These are phyloP conservation scores for Ctenopoma multispine DNA, from an alignment of 2,797 vertebrate species.

Conservation along the genomic window DNA sequence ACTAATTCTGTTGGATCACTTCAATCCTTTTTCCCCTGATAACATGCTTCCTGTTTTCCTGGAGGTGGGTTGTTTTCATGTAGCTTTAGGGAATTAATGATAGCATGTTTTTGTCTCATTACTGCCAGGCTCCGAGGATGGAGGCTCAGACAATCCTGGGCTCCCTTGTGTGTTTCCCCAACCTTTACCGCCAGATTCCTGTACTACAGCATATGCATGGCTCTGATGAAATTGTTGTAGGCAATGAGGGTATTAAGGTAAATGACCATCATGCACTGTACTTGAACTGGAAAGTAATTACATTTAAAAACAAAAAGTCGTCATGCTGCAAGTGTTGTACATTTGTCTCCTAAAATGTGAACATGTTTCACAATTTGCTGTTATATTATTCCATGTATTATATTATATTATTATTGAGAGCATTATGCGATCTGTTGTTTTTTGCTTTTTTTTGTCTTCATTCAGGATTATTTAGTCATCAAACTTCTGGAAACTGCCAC, in stretches of 20 bases:
- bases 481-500: conserved; percentile 92
- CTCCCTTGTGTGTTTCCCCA: conserved; percentile 96
- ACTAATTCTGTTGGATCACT: conserved; percentile 26
- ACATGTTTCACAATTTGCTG: background rate
- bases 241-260: conserved; percentile 92
- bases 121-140: conserved; percentile 88
- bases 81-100: conserved; percentile 34
- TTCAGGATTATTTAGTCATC: conserved; percentile 91
- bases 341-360: conserved; percentile 6
- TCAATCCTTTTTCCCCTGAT: conserved; percentile 24
- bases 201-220: conserved; percentile 81
- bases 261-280: background rate
- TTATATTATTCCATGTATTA: background rate
- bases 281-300: background rate
- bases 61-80: conserved; percentile 47
- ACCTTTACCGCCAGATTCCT: conserved; percentile 91
- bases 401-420: too few relatives aligned
- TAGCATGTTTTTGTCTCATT: conserved; percentile 12
- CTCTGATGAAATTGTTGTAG: conserved; percentile 78
- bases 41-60: conserved; percentile 22
- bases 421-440: background rate
- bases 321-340: background rate
- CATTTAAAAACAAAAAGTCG: background rate
- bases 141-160: conserved; percentile 96
- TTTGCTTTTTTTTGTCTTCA: conserved; percentile 4